A percentile compares a stretch with the other conserved stretches of the same genome.
phyloP scores from a whole-genome alignment of 2,797 vertebrate species.

The Tinamus major region DNA sequence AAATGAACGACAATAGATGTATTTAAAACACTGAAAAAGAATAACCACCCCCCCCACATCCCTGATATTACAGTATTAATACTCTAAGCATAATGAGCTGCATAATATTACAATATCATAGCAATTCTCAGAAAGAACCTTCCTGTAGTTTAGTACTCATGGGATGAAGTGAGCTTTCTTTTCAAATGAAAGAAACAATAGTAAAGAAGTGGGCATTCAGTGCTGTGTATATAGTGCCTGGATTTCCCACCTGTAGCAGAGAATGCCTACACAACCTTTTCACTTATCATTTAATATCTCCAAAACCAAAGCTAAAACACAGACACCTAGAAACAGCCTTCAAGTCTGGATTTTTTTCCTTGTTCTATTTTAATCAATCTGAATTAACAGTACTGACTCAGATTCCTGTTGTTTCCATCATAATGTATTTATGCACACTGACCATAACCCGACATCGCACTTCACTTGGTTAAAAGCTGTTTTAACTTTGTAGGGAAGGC shows the following conservation, averaged over 20 bases:
- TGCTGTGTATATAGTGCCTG: not conserved
- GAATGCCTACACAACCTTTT: not conserved
- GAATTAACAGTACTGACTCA: not conserved
- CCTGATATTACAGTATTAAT: not conserved
- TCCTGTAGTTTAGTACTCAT: not conserved
- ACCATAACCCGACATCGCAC: not conserved
- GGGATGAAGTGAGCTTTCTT: not conserved
- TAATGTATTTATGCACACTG: not conserved
- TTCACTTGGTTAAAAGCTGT: not conserved
- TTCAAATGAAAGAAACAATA: not conserved
- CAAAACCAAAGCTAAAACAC: not conserved
- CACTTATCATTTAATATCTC: not conserved
- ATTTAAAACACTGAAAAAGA: not conserved
- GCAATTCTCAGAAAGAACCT: not conserved
- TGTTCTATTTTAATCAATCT: not conserved
- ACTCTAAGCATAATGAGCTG: not conserved
- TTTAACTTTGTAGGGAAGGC: not conserved
- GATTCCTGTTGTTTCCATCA: not conserved
- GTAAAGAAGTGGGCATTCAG: not conserved
- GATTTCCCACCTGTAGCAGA: not conserved
- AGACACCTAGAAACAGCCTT: not conserved
- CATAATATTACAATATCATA: not conserved
- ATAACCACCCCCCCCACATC: too few relatives aligned
- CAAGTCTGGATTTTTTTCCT: not conserved
- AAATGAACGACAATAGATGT: not conserved